phyloP scores from a whole-genome alignment of 2,113 vertebrate species.

The Ptilonorhynchus violaceus region DNA sequence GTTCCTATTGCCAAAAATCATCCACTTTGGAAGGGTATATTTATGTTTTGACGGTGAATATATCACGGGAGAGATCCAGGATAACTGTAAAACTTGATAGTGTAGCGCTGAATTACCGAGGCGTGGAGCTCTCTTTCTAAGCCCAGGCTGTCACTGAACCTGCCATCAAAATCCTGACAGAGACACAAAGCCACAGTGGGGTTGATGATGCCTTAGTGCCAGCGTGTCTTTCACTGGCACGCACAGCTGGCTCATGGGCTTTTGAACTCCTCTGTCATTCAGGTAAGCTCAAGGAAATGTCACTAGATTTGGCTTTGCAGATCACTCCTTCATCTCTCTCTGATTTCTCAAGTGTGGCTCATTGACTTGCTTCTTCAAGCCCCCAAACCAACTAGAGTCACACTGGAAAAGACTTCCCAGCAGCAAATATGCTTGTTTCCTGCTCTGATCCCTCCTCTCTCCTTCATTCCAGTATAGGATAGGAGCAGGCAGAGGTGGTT shows the following conservation, averaged over 20 bases:
- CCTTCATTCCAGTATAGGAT: not conserved
- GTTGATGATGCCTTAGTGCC: not conserved
- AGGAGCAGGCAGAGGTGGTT: not conserved
- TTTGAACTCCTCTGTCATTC: not conserved
- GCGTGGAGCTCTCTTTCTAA: not conserved
- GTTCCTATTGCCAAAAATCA: not conserved
- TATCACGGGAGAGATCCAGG: not conserved
- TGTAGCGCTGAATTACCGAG: accelerated
- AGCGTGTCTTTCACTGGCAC: not conserved
- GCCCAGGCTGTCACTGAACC: not conserved
- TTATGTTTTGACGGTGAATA: not conserved
- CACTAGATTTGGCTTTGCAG: not conserved
- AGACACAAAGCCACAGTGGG: not conserved
- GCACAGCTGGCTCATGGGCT: not conserved
- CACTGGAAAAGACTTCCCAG: not conserved
- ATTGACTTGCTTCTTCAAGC: not conserved
- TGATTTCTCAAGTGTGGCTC: not conserved
- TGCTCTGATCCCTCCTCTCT: not conserved
- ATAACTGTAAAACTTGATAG: not conserved
- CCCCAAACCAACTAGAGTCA: not conserved
- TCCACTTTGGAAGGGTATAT: not conserved
- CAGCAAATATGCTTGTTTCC: not conserved
- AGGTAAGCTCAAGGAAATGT: not conserved
- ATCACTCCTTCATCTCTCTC: not conserved
- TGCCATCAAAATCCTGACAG: not conserved